Percentiles rank a stretch among this genome's conserved stretches.
Evolutionary conservation across 2,888 invertebrate genomes (phyloP).

Genomic region (Tachina grossa): DNA sequence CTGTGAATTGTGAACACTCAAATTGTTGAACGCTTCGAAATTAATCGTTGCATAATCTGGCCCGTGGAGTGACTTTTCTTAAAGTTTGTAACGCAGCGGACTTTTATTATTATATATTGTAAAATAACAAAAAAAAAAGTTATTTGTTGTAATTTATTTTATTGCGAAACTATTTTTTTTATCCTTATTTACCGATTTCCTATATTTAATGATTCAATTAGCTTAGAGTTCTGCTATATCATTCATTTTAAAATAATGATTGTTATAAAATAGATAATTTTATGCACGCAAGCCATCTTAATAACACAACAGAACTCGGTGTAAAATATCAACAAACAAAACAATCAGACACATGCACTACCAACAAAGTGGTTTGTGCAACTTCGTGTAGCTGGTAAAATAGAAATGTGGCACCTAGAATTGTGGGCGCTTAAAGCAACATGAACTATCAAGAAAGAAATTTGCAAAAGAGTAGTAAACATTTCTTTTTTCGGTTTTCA

Average conservation of each 20-base stretch:
- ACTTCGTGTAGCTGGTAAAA: slow-evolving; percentile 40
- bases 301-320: slow-evolving; percentile 52
- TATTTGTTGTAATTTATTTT: no score
- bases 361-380: slow-evolving; percentile 51
- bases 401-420: slow-evolving; percentile 56
- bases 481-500: background rate
- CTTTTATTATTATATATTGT: no score
- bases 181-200: background rate
- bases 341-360: slow-evolving; percentile 17
- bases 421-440: slow-evolving; percentile 65
- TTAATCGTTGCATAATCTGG: no score
- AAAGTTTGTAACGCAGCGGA: no score
- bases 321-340: slow-evolving; percentile 62
- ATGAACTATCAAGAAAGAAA: slow-evolving; percentile 65
- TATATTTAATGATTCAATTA: background rate
- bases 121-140: no score
- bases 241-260: slow-evolving; percentile 31
- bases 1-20: no score
- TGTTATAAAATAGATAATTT: slow-evolving; percentile 59
- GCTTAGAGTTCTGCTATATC: slow-evolving; percentile 1
- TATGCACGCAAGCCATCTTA: slow-evolving; percentile 61
- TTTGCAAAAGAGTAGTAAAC: slow-evolving; percentile 29
- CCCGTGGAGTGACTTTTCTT: no score
- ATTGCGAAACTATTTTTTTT: no score
- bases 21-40: no score